Base-by-base conservation (phyloP, 2,797 vertebrate genomes). In the Rhadinocentrus ornatus region DNA sequence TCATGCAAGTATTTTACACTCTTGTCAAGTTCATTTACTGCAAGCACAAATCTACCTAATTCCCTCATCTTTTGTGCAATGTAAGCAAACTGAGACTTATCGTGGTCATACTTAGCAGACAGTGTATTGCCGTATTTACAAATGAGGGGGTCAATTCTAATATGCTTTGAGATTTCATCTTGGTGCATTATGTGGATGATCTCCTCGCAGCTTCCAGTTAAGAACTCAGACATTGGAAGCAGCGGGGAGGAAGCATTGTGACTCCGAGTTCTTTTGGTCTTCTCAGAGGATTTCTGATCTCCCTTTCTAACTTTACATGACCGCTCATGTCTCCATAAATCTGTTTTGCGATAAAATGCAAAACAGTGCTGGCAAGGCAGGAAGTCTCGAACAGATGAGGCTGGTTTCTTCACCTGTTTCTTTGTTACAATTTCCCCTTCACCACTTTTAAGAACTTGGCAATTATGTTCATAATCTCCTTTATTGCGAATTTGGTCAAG, bases 11-110 rank as follows among this genome's bases (percentile, higher is more conserved):
- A 92, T 59, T 83, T 88, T 20, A 94, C 89, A 15, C 69, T 86
- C 18, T 39, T 63, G 67, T 94, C 93, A 27, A 94, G 78, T 66
- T 92, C 88, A 61, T 85, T 91, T 4, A 91, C 88, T 60, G 91
- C 90, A 0, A 93, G 71, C 34, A 94, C 80, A 79, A 93, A 93
- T 66, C 93, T 70, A 31, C 91, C 93, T 11, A 94, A 79, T 59
- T 94, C 91, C 66, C 93, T 89, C 92, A 94, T 92, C 62, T 92
- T 93, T 65, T 92, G 92, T 60, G 87, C 92, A 71, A 94, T 91
- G 60, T 92, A 92, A 32, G 89, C 86, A 88, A 90, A 93, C 78
- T 93, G 92, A 63, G 91, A 93, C 76, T 92, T 92, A 71, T 92
- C 90, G 27, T 93, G 79, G 31, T 87, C 76, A 65, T 92, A 92